Evolutionary conservation across 2,797 vertebrate species (phyloP).

Genomic region (Fratercula arctica): DNA sequence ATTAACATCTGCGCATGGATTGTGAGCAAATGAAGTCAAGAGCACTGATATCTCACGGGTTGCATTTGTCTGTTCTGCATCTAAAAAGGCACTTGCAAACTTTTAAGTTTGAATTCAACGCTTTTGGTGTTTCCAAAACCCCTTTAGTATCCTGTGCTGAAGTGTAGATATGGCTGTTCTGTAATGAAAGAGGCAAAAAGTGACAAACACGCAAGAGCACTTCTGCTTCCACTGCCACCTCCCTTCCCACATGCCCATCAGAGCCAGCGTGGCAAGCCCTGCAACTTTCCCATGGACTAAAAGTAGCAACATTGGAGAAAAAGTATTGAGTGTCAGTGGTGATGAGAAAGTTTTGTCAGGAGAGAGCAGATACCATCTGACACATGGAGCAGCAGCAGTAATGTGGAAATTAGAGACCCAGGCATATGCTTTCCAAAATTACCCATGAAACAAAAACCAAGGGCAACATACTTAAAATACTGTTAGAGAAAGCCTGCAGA

Average conservation of each 20-base stretch:
- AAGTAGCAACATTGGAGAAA: constrained; percentile 38
- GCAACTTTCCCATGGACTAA: constrained; percentile 16
- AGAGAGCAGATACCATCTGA: constrained; percentile 53
- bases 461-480: constrained; percentile 63
- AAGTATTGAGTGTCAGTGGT: constrained; percentile 42
- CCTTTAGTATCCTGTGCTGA: not conserved
- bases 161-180: not conserved
- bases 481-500: constrained; percentile 3
- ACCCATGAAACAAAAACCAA: constrained; percentile 68
- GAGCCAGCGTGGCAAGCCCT: not conserved
- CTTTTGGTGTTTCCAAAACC: not conserved
- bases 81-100: not conserved
- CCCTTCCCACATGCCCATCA: not conserved
- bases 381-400: constrained; percentile 53
- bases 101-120: not conserved
- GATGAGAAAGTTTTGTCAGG: constrained; percentile 38
- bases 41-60: not conserved
- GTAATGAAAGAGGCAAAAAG: not conserved
- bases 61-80: not conserved
- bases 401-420: constrained; percentile 63
- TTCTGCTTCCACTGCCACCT: not conserved
- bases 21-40: not conserved
- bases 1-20: not conserved
- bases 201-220: not conserved
- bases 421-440: constrained; percentile 74